Evolutionary conservation across 2,888 invertebrate genomes (phyloP).

Genomic region (Slavum lentiscoides): DNA sequence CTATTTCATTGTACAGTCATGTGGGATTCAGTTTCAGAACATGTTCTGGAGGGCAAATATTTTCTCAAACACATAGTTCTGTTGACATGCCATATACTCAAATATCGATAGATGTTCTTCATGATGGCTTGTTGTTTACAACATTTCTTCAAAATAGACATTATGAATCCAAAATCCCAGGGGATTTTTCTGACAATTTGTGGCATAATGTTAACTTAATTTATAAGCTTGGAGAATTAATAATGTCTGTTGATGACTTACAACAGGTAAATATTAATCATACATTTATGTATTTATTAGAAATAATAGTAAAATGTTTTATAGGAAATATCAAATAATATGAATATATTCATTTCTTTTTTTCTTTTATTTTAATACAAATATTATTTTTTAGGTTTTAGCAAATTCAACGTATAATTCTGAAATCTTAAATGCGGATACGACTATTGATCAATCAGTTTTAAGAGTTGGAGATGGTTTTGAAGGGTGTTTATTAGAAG

Average conservation of each 20-base stretch:
- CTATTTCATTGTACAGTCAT: constrained; percentile 77
- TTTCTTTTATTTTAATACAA: constrained; percentile 60
- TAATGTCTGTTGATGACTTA: constrained; percentile 63
- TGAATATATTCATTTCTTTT: neutral
- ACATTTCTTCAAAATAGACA: constrained; percentile 60
- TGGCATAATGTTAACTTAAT: constrained; percentile 78
- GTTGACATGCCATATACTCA: constrained; percentile 57
- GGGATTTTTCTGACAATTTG: constrained; percentile 75
- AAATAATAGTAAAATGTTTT: constrained; percentile 2
- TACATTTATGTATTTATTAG: neutral
- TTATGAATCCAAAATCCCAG: constrained; percentile 68
- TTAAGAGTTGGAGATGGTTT: constrained; percentile 79
- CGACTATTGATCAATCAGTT: constrained; percentile 62
- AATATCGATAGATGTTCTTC: constrained; percentile 60
- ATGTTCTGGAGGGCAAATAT: constrained; percentile 67
- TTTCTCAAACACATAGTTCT: constrained; percentile 60
- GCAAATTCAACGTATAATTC: constrained; percentile 80
- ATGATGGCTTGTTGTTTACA: constrained; percentile 63
- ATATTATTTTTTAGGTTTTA: constrained; percentile 64
- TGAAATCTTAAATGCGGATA: constrained; percentile 65
- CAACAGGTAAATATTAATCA: constrained; percentile 63
- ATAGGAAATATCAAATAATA: too few relatives aligned
- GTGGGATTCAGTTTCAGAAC: constrained; percentile 82
- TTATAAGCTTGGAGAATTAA: constrained; percentile 67
- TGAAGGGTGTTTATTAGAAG: constrained; percentile 82